phyloP scores from a whole-genome alignment of 2,888 invertebrate genomes.

The Drosophila putrida region DNA sequence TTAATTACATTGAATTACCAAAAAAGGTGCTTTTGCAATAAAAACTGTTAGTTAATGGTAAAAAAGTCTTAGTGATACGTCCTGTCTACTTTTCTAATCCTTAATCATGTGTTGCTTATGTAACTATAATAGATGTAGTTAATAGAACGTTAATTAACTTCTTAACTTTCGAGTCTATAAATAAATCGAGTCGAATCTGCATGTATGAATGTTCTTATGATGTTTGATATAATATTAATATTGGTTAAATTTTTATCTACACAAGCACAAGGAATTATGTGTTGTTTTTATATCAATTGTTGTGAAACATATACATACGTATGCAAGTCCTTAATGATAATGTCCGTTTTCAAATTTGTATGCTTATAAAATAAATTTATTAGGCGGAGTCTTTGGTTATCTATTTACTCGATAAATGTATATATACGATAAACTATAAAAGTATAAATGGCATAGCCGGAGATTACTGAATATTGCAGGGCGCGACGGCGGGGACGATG shows the following conservation, averaged over 20 bases:
- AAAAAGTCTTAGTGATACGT: background rate
- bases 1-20: background rate
- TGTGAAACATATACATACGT: background rate
- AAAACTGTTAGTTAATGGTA: background rate
- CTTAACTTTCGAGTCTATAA: slow-evolving; percentile 8
- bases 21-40: background rate
- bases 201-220: background rate
- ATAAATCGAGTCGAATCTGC: background rate
- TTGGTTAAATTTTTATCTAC: slow-evolving; percentile 1
- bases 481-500: slow-evolving; percentile 4
- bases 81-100: background rate
- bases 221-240: background rate
- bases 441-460: slow-evolving; percentile 57
- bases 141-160: slow-evolving; percentile 15
- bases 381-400: slow-evolving; percentile 77
- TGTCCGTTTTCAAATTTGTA: slow-evolving; percentile 19
- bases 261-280: background rate
- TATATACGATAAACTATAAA: slow-evolving; percentile 31
- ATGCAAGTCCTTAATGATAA: slow-evolving; percentile 24
- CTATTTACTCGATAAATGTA: slow-evolving; percentile 53
- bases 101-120: slow-evolving; percentile 3
- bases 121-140: slow-evolving; percentile 6
- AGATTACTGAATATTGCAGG: slow-evolving; percentile 63
- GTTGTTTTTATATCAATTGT: background rate
- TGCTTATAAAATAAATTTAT: slow-evolving; percentile 60